A percentile compares a stretch with the other conserved stretches of the same genome.
Conservation (phyloP, 2,888 invertebrate species). For the Chydorus sphaericus region DNA sequence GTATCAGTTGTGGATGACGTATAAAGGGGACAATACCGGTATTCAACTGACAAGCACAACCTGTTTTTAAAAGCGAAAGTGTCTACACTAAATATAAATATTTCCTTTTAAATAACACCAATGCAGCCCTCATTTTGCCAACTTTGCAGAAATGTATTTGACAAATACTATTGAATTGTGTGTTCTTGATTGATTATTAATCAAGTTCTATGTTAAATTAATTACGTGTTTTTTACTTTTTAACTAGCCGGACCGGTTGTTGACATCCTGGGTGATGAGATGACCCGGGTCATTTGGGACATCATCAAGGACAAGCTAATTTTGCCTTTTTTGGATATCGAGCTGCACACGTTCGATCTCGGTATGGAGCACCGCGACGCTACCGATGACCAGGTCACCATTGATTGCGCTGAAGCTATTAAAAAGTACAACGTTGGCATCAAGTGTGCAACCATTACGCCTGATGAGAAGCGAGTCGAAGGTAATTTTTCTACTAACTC, state of each 20-base stretch:
- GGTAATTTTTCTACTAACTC: slow-evolving; percentile 25
- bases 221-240: no score
- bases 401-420: slow-evolving; percentile 92
- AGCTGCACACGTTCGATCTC: slow-evolving; percentile 83
- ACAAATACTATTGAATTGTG: no score
- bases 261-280: slow-evolving; percentile 82
- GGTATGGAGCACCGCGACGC: slow-evolving; percentile 89
- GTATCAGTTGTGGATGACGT: no score
- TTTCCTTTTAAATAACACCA: no score
- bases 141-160: no score
- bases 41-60: no score
- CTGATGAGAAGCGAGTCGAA: slow-evolving; percentile 89
- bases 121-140: no score
- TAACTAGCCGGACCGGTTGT: slow-evolving; percentile 63
- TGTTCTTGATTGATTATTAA: no score
- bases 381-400: slow-evolving; percentile 87
- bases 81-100: no score
- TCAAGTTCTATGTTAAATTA: no score
- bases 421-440: slow-evolving; percentile 96
- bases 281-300: slow-evolving; percentile 83
- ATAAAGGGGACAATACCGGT: no score
- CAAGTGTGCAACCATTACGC: slow-evolving; percentile 97
- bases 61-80: no score
- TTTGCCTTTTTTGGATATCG: slow-evolving; percentile 86
- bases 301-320: slow-evolving; percentile 93